Percentiles rank a stretch among this genome's conserved stretches.
phyloP scores from a whole-genome alignment of 2,888 invertebrate species.

The Falcaria lacertinaria region DNA sequence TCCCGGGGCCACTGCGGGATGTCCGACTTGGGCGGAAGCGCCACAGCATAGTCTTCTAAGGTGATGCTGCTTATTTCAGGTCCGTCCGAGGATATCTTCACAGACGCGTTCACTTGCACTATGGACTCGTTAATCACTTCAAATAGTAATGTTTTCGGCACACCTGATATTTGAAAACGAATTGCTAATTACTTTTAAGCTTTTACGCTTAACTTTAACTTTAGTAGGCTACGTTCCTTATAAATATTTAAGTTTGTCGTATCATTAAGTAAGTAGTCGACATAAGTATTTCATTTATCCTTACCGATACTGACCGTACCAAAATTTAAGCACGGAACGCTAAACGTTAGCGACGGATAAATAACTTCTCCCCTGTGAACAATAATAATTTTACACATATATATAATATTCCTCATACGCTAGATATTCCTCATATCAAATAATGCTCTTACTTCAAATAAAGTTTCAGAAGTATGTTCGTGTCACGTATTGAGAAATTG shows the following conservation, averaged over 20 bases:
- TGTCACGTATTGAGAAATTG: slow-evolving; percentile 79
- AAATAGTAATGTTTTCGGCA: slow-evolving; percentile 63
- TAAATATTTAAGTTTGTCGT: no score
- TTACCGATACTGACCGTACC: slow-evolving; percentile 79
- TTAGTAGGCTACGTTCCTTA: no score
- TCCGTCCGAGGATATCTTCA: slow-evolving; percentile 76
- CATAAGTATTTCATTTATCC: no score
- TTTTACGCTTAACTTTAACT: no score
- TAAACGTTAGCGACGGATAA: slow-evolving; percentile 79
- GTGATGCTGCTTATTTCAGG: slow-evolving; percentile 71
- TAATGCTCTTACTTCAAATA: slow-evolving; percentile 73
- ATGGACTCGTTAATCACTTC: slow-evolving; percentile 76
- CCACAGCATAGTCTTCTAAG: slow-evolving; percentile 62
- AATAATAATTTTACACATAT: slow-evolving; percentile 1
- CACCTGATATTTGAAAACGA: slow-evolving; percentile 67
- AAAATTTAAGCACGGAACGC: slow-evolving; percentile 76
- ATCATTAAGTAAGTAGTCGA: no score
- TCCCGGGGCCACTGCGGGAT: slow-evolving; percentile 75
- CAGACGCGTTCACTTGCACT: slow-evolving; percentile 72
- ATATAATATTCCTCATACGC: no score
- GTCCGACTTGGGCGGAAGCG: slow-evolving; percentile 51
- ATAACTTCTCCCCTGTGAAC: slow-evolving; percentile 80
- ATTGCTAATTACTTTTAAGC: no score
- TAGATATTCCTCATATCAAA: no score
- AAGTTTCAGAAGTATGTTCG: slow-evolving; percentile 73